These are phyloP conservation scores for Peromyscus melanophrys DNA, from an alignment of 2,797 vertebrate species.

Conservation along the genomic window DNA sequence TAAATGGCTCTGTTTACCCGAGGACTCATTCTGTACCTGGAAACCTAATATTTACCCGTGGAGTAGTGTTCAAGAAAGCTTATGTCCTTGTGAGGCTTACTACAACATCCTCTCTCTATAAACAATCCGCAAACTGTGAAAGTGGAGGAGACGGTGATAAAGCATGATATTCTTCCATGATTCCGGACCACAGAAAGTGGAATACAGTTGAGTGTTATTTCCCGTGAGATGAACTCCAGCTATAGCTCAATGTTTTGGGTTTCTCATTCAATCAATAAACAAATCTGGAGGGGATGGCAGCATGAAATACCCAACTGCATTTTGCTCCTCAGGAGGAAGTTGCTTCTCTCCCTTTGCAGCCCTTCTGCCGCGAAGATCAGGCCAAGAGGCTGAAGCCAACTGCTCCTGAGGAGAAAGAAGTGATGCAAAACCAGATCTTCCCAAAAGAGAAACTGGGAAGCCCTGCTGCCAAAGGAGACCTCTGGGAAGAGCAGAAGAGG, in stretches of 20 bases:
- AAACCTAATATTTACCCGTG: constrained; percentile 55
- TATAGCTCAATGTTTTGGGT: not conserved
- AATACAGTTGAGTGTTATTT: constrained; percentile 30
- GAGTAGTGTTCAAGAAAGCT: constrained; percentile 38
- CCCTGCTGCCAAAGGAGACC: not conserved
- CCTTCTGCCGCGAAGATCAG: not conserved
- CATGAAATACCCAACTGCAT: constrained; percentile 11
- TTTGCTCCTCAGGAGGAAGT: not conserved
- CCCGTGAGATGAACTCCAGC: not conserved
- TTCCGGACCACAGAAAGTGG: not conserved
- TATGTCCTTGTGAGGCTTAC: not conserved
- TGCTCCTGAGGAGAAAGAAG: not conserved
- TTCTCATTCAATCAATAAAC: constrained; percentile 34
- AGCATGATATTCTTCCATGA: not conserved
- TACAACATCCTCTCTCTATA: not conserved
- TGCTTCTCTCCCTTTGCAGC: not conserved
- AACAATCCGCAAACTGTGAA: not conserved
- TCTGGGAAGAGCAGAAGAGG: not conserved
- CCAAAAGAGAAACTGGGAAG: not conserved
- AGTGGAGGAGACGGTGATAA: not conserved
- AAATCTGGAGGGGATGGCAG: not conserved
- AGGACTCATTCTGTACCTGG: constrained; percentile 2
- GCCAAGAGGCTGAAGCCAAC: not conserved
- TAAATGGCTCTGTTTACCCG: not conserved
- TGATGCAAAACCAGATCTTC: not conserved